A percentile compares a stretch with the other conserved stretches of the same genome.
Evolutionary conservation across 2,113 vertebrate species (phyloP).

Genomic region (Archilochus colubris): DNA sequence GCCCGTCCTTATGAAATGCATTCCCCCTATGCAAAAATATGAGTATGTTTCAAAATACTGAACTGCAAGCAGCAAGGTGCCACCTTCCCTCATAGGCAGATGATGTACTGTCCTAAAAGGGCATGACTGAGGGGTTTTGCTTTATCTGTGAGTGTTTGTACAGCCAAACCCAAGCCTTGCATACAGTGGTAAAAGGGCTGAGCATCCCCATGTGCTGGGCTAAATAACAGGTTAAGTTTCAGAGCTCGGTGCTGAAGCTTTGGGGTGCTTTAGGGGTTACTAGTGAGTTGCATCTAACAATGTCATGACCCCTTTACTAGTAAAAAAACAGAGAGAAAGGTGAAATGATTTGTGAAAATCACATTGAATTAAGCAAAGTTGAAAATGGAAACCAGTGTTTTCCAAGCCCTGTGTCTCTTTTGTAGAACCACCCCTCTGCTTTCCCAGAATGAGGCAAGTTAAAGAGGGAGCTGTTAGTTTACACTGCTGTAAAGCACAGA

Average conservation of each 20-base stretch:
- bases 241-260: not conserved
- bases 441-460: conserved; percentile 28
- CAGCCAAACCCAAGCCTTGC: not conserved
- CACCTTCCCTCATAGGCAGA: not conserved
- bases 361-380: not conserved
- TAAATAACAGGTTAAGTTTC: not conserved
- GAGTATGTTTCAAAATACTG: not conserved
- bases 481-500: not conserved
- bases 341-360: not conserved
- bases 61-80: not conserved
- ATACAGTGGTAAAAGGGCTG: not conserved
- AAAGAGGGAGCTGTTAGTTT: not conserved
- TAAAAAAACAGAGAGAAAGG: not conserved
- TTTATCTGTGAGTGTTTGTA: not conserved
- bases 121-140: not conserved
- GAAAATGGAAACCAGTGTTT: not conserved
- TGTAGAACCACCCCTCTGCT: not conserved
- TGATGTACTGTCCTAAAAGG: not conserved
- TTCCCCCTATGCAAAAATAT: not conserved
- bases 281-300: not conserved
- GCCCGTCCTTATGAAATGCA: not conserved
- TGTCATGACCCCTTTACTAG: not conserved
- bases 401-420: not conserved
- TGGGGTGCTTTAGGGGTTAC: not conserved
- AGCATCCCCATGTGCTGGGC: not conserved